These are phyloP conservation scores for Hydriomena furcata DNA, from an alignment of 2,888 invertebrate species.

Conservation along the genomic window DNA sequence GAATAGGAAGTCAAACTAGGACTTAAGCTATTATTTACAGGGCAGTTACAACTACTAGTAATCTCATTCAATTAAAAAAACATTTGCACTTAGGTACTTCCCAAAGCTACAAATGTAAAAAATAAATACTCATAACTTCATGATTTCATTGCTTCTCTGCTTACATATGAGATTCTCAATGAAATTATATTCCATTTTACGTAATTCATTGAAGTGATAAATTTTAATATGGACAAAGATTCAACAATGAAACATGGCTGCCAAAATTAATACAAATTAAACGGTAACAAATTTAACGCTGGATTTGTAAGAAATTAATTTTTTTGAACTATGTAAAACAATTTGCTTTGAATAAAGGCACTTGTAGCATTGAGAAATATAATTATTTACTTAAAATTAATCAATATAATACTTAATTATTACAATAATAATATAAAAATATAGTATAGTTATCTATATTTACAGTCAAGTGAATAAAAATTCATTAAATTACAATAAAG, in stretches of 20 bases:
- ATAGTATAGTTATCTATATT: constrained; percentile 79
- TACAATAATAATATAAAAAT: constrained; percentile 76
- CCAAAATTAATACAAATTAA: not conserved
- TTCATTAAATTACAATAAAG: constrained; percentile 55
- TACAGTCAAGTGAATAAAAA: constrained; percentile 66
- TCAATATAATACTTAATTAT: constrained; percentile 64
- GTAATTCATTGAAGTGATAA: constrained; percentile 17
- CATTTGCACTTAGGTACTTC: constrained; percentile 58
- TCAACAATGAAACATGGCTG: constrained; percentile 2
- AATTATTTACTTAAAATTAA: constrained; percentile 53
- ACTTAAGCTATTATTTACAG: constrained; percentile 72
- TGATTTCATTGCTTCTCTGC: constrained; percentile 23
- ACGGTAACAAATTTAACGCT: not conserved
- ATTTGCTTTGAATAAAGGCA: constrained; percentile 39
- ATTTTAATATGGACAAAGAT: constrained; percentile 35
- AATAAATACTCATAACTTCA: constrained; percentile 7
- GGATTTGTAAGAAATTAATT: constrained; percentile 2
- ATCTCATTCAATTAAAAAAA: constrained; percentile 76
- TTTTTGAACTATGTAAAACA: constrained; percentile 13
- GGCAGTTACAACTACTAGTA: constrained; percentile 70
- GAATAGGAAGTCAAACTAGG: constrained; percentile 60
- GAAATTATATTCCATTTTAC: constrained; percentile 40
- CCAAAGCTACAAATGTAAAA: constrained; percentile 57
- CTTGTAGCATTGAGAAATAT: constrained; percentile 71
- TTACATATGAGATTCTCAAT: constrained; percentile 55